Conservation (phyloP, 2,797 vertebrate genomes). For the Thalassophryne amazonica region DNA sequence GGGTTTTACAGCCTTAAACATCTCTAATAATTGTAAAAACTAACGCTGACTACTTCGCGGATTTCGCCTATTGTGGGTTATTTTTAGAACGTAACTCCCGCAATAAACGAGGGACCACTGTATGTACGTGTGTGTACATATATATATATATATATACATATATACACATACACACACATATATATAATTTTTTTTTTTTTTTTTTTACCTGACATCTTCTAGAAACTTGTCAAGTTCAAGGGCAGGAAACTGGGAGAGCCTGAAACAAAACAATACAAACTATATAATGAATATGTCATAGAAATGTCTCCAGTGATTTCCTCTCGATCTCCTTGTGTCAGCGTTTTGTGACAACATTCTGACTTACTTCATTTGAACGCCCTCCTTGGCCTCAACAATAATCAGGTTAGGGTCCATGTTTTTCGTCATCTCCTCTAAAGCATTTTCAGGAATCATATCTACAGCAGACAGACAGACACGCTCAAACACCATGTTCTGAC, state of each 20-base stretch:
- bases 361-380: constrained; percentile 92
- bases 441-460: constrained; percentile 99
- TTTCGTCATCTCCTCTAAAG: constrained; percentile 98
- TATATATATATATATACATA: too few species aligned
- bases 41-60: too few species aligned
- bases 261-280: constrained; percentile 39
- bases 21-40: too few species aligned
- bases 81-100: too few species aligned
- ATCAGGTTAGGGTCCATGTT: constrained; percentile 95
- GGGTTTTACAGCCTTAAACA: too few species aligned
- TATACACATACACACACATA: too few species aligned
- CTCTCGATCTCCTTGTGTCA: background rate
- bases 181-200: too few species aligned
- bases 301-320: background rate
- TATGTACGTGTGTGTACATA: too few species aligned
- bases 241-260: constrained; percentile 95
- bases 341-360: background rate
- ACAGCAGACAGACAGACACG: too few species aligned
- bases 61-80: too few species aligned
- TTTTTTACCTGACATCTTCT: constrained; percentile 91
- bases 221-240: constrained; percentile 97
- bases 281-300: background rate
- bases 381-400: constrained; percentile 88
- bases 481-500: too few species aligned
- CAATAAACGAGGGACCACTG: too few species aligned